These are phyloP conservation scores for Lordiphosa stackelbergi DNA, from an alignment of 1,140 invertebrate genomes.

Conservation along the genomic window DNA sequence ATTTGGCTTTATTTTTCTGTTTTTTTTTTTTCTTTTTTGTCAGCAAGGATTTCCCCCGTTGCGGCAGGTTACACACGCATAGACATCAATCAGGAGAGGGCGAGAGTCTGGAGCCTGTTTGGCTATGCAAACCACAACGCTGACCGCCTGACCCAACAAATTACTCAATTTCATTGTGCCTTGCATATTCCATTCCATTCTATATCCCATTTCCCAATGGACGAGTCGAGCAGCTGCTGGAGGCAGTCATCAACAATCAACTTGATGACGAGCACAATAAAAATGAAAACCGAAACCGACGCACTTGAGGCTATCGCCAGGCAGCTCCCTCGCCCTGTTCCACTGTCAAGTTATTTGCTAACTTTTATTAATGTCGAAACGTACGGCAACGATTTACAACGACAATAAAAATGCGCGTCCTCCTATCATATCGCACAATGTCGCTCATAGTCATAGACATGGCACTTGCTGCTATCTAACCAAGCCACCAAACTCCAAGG, in stretches of 20 bases:
- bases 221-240: constrained; percentile 23
- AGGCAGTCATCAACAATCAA: constrained; percentile 74
- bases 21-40: constrained; percentile 1
- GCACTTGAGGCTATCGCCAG: constrained; percentile 34
- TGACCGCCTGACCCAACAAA: constrained; percentile 73
- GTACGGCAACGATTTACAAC: constrained; percentile 75
- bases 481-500: constrained; percentile 29
- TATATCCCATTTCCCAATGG: constrained; percentile 25
- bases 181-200: constrained; percentile 38
- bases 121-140: constrained; percentile 71
- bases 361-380: constrained; percentile 76
- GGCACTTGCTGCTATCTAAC: constrained; percentile 67
- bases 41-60: constrained; percentile 10
- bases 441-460: constrained; percentile 71
- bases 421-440: constrained; percentile 72
- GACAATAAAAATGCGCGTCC: constrained; percentile 70
- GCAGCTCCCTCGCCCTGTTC: constrained; percentile 22
- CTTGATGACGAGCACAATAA: constrained; percentile 74
- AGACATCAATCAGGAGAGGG: constrained; percentile 54
- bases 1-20: constrained; percentile 25
- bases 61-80: constrained; percentile 32
- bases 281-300: constrained; percentile 68
- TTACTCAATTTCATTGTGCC: constrained; percentile 74
- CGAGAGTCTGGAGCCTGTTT: constrained; percentile 48
- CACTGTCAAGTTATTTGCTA: constrained; percentile 73